Percentiles rank a stretch among this genome's conserved stretches.
Evolutionary conservation across 1,140 invertebrate genomes (phyloP).

Genomic region (Atta cephalotes): DNA sequence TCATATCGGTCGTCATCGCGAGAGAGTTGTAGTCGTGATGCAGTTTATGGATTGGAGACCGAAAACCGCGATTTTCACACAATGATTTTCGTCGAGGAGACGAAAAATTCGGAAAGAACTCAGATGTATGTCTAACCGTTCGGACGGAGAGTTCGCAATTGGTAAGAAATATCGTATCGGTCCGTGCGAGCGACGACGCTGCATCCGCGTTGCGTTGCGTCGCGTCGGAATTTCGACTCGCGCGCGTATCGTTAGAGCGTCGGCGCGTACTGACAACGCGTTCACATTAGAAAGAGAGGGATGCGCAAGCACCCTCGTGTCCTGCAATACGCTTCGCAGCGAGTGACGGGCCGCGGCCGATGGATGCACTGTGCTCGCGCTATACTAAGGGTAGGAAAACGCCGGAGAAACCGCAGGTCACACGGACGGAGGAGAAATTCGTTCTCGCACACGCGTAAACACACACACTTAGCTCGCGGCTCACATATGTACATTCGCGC

Average conservation of each 20-base stretch:
- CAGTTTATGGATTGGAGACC: background rate
- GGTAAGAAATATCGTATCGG: background rate
- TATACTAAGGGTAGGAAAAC: slow-evolving; percentile 79
- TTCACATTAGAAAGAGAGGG: slow-evolving; percentile 28
- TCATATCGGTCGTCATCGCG: background rate
- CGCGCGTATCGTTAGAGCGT: slow-evolving; percentile 51
- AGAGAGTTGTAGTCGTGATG: background rate
- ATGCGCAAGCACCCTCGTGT: slow-evolving; percentile 49
- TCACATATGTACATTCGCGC: slow-evolving; percentile 8
- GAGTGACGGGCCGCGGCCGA: slow-evolving; percentile 76
- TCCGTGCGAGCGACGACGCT: background rate
- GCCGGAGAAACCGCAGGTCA: slow-evolving; percentile 81
- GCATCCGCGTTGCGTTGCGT: slow-evolving; percentile 5
- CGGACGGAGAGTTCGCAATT: background rate
- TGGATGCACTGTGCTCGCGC: slow-evolving; percentile 74
- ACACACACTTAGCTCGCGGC: slow-evolving; percentile 46
- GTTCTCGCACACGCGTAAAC: slow-evolving; percentile 63
- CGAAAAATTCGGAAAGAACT: background rate
- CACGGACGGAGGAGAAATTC: slow-evolving; percentile 71
- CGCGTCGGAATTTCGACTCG: slow-evolving; percentile 57
- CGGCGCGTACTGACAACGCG: slow-evolving; percentile 33
- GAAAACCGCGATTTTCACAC: background rate
- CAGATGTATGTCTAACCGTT: background rate
- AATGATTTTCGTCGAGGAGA: background rate
- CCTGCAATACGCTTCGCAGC: slow-evolving; percentile 65